Evolutionary conservation across 1,140 invertebrate species (phyloP).

Genomic region (Drosophila guanche): DNA sequence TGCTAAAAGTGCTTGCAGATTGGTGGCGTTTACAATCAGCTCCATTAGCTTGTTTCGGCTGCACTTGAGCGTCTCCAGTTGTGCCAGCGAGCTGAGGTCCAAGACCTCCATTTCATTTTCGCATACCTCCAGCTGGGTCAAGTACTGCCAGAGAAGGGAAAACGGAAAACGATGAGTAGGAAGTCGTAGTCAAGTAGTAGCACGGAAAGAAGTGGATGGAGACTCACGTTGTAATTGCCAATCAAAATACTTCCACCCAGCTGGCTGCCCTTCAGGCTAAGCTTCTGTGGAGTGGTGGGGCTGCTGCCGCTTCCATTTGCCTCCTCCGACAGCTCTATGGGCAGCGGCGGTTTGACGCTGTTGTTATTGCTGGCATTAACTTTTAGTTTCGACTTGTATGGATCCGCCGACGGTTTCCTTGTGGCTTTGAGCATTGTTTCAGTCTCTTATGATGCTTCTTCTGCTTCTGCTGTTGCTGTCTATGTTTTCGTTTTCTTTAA

Average conservation of each 20-base stretch:
- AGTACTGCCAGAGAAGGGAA: slow-evolving; percentile 84
- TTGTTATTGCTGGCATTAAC: slow-evolving; percentile 51
- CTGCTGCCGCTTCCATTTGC: slow-evolving; percentile 17
- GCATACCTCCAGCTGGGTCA: slow-evolving; percentile 90
- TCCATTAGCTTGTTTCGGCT: slow-evolving; percentile 88
- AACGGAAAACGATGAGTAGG: slow-evolving; percentile 9
- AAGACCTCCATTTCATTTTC: slow-evolving; percentile 91
- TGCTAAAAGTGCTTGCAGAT: slow-evolving; percentile 88
- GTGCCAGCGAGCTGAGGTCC: slow-evolving; percentile 88
- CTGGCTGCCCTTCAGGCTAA: slow-evolving; percentile 90
- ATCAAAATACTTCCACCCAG: slow-evolving; percentile 92
- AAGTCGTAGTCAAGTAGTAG: slow-evolving; percentile 1
- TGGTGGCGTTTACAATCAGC: slow-evolving; percentile 88
- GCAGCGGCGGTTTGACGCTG: slow-evolving; percentile 29
- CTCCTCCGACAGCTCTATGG: slow-evolving; percentile 20
- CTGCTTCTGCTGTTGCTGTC: slow-evolving; percentile 21
- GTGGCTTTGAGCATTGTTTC: slow-evolving; percentile 77
- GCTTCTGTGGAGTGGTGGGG: slow-evolving; percentile 86
- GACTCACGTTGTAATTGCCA: slow-evolving; percentile 91
- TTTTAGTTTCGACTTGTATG: slow-evolving; percentile 75
- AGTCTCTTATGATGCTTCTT: slow-evolving; percentile 29
- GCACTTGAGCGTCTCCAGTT: slow-evolving; percentile 89
- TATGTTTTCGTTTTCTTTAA: slow-evolving; percentile 17
- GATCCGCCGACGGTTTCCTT: slow-evolving; percentile 62
- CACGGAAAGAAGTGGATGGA: slow-evolving; percentile 2